A percentile compares a stretch with the other conserved stretches of the same genome.
Evolutionary conservation across 2,113 vertebrate species (phyloP).

Genomic region (Lophochroa leadbeateri): DNA sequence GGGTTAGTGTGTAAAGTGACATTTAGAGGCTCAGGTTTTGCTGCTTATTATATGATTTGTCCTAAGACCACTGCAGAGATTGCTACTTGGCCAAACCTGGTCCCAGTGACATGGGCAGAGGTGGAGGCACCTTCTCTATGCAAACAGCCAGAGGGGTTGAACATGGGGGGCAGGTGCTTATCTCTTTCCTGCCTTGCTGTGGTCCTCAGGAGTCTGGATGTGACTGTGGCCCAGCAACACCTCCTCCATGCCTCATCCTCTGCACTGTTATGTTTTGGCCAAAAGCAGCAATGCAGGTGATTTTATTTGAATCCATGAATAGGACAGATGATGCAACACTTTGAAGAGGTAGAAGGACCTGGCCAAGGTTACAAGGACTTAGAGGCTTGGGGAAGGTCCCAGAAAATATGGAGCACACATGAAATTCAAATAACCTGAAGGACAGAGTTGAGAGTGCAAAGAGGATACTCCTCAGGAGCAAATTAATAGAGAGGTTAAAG

Average conservation of each 20-base stretch:
- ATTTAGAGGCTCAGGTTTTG: neutral
- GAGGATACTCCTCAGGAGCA: neutral
- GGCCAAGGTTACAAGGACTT: neutral
- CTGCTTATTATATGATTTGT: neutral
- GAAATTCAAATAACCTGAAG: neutral
- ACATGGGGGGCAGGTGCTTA: neutral
- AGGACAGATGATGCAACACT: slow-evolving; percentile 1
- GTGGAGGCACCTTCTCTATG: neutral
- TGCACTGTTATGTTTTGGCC: neutral
- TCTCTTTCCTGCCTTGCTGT: neutral
- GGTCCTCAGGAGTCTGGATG: neutral
- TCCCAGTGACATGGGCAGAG: neutral
- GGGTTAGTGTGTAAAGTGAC: neutral
- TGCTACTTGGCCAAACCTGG: neutral
- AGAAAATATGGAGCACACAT: neutral
- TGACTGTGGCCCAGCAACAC: neutral
- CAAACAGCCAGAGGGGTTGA: neutral
- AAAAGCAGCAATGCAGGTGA: neutral
- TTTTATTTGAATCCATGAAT: neutral
- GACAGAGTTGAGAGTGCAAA: neutral
- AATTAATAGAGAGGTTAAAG: neutral
- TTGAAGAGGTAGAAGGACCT: neutral
- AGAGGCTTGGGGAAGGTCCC: neutral
- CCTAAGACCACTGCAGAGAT: neutral
- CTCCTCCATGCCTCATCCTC: neutral